A percentile compares a stretch with the other conserved stretches of the same genome.
These are phyloP conservation scores for Bruchidius siliquastri DNA, from an alignment of 2,888 invertebrate genomes.

Conservation along the genomic window DNA sequence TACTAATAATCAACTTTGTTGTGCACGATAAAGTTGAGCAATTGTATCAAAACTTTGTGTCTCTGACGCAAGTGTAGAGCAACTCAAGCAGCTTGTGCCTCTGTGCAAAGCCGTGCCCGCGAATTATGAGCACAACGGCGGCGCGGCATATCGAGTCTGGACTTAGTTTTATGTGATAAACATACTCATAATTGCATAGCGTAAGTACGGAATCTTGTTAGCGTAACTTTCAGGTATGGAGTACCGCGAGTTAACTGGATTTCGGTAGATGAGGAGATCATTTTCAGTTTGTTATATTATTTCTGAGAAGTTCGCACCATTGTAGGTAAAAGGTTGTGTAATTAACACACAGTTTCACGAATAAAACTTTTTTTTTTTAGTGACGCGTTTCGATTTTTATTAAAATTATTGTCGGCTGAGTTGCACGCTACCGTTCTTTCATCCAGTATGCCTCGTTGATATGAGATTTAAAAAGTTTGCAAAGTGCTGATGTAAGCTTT, in stretches of 20 bases:
- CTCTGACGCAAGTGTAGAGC: not conserved
- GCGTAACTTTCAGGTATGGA: slow-evolving; percentile 22
- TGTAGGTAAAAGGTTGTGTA: too few relatives aligned
- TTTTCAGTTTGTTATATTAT: too few relatives aligned
- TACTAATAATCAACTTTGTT: not conserved
- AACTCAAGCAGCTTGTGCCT: not conserved
- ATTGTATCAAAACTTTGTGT: not conserved
- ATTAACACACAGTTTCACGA: too few relatives aligned
- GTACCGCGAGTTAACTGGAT: slow-evolving; percentile 19
- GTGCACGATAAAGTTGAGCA: not conserved
- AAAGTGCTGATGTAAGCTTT: too few relatives aligned
- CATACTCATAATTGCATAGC: slow-evolving; percentile 22
- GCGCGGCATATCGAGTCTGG: not conserved
- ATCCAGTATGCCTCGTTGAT: too few relatives aligned
- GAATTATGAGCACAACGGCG: not conserved
- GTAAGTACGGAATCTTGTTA: slow-evolving; percentile 21
- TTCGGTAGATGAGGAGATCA: not conserved
- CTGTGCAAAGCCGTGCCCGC: not conserved
- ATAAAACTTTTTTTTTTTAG: too few relatives aligned
- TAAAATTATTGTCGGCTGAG: too few relatives aligned
- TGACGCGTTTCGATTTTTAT: too few relatives aligned
- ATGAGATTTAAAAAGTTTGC: too few relatives aligned
- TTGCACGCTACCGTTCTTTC: too few relatives aligned
- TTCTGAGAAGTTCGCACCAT: too few relatives aligned
- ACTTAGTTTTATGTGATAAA: slow-evolving; percentile 17